phyloP scores from a whole-genome alignment of 1,140 invertebrate species.

The Bombyx mori region DNA sequence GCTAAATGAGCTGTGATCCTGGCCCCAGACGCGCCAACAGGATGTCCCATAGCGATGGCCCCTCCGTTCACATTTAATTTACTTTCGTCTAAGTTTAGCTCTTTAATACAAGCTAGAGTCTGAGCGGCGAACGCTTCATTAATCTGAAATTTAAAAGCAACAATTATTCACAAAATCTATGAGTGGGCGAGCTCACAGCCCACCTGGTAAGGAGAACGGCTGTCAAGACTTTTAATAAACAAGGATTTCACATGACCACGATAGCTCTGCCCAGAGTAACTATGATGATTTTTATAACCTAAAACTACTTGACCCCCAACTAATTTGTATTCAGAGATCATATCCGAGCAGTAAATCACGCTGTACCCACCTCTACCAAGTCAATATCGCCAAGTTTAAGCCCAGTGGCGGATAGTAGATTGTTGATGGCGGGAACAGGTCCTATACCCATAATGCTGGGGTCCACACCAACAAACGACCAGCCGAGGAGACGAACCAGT shows the following conservation, averaged over 20 bases:
- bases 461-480: conserved; percentile 85
- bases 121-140: conserved; percentile 98
- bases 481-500: conserved; percentile 82
- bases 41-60: conserved; percentile 97
- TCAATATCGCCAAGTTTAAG: conserved; percentile 90
- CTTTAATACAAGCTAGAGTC: conserved; percentile 87
- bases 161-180: not conserved
- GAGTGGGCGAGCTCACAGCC: too few relatives aligned
- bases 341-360: too few relatives aligned
- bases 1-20: conserved; percentile 94
- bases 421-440: conserved; percentile 91
- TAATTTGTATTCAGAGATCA: too few relatives aligned
- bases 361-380: conserved; percentile 87
- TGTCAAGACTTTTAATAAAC: too few relatives aligned
- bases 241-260: too few relatives aligned
- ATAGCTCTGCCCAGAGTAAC: too few relatives aligned
- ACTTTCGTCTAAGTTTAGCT: conserved; percentile 85
- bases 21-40: conserved; percentile 93
- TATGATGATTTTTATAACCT: too few relatives aligned
- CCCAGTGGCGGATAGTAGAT: conserved; percentile 80
- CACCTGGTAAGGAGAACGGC: too few relatives aligned
- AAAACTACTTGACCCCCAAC: too few relatives aligned
- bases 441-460: conserved; percentile 94
- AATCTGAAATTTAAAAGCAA: conserved; percentile 75
- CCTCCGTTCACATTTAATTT: conserved; percentile 97